phyloP scores from a whole-genome alignment of 2,888 invertebrate genomes.

The Hetaerina titia region DNA sequence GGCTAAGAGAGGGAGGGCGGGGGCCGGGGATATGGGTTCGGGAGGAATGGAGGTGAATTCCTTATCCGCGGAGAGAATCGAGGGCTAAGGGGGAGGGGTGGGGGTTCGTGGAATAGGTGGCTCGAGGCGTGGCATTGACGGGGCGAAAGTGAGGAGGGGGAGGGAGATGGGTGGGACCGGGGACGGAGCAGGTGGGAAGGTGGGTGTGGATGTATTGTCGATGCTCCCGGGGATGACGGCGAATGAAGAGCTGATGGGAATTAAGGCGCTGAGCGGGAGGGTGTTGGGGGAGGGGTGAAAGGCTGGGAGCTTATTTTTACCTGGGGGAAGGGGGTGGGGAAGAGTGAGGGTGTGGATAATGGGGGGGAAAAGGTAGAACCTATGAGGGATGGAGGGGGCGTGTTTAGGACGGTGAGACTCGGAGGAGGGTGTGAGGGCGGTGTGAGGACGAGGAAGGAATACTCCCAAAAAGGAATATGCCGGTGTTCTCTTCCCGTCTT shows the following conservation, averaged over 20 bases:
- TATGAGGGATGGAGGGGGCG: background rate
- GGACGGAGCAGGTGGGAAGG: background rate
- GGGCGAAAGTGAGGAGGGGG: slow-evolving; percentile 47
- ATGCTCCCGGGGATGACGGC: slow-evolving; percentile 39
- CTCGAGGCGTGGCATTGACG: slow-evolving; percentile 39
- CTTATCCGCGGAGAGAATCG: slow-evolving; percentile 39
- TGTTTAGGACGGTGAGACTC: background rate
- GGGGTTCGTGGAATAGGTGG: background rate
- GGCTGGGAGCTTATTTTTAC: background rate
- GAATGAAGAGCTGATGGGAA: slow-evolving; percentile 51
- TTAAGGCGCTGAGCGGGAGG: background rate
- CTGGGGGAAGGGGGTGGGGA: background rate
- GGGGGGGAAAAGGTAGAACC: background rate
- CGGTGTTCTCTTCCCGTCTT: background rate
- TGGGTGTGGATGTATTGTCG: slow-evolving; percentile 40
- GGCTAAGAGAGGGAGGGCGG: background rate
- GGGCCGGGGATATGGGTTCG: background rate
- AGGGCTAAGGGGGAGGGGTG: background rate
- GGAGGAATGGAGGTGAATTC: slow-evolving; percentile 52
- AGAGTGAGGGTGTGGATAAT: background rate
- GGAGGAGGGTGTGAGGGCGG: background rate
- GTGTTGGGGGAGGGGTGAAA: background rate
- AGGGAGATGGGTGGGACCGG: background rate
- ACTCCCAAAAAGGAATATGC: slow-evolving; percentile 16
- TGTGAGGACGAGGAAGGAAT: background rate